A percentile compares a stretch with the other conserved stretches of the same genome.
Evolutionary conservation across 2,888 invertebrate genomes (phyloP).

Genomic region (Melinaea menophilus): DNA sequence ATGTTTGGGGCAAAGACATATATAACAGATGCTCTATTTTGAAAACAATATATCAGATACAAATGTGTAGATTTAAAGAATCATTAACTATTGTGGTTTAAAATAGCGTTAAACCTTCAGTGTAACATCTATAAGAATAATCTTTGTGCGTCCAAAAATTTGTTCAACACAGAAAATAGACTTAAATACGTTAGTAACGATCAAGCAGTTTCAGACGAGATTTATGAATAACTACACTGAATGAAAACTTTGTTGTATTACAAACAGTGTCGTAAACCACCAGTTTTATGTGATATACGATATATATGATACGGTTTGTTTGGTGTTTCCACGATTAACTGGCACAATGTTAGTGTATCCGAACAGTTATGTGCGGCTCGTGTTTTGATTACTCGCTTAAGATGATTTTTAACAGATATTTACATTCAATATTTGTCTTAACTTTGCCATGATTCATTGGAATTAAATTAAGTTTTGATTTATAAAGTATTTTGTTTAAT

Average conservation of each 20-base stretch:
- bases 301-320: constrained; percentile 39
- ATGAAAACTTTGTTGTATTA: constrained; percentile 63
- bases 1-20: constrained; percentile 44
- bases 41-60: not conserved
- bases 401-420: constrained; percentile 9
- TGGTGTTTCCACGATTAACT: constrained; percentile 36
- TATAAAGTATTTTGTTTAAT: too few species aligned
- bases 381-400: not conserved
- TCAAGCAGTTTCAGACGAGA: constrained; percentile 50
- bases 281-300: constrained; percentile 42
- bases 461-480: not conserved
- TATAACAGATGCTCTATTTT: constrained; percentile 6
- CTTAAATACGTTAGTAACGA: constrained; percentile 50
- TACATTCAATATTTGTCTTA: not conserved
- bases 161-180: constrained; percentile 56
- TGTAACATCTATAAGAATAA: not conserved
- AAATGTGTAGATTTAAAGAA: too few species aligned
- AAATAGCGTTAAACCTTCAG: not conserved
- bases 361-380: constrained; percentile 21
- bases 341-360: constrained; percentile 12
- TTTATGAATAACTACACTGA: constrained; percentile 64
- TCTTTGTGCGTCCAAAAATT: constrained; percentile 44
- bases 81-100: not conserved
- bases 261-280: constrained; percentile 40
- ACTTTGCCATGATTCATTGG: not conserved